Conservation (phyloP, 2,113 vertebrate genomes). For the Camelus dromedarius region DNA sequence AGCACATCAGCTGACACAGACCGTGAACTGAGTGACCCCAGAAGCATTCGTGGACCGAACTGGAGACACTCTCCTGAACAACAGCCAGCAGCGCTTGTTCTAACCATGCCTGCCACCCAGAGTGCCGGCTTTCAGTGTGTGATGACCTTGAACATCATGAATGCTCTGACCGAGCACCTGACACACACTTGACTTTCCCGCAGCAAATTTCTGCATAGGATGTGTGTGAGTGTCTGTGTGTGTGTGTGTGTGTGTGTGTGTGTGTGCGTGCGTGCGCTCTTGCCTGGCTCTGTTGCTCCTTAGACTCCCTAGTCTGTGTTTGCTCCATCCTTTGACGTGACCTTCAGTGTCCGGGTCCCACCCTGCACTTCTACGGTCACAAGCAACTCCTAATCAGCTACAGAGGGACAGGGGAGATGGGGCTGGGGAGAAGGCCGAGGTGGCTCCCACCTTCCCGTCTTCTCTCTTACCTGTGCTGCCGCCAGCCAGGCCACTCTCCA, state of each 20-base stretch:
- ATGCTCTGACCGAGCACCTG: neutral
- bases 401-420: accelerated
- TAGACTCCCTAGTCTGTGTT: neutral
- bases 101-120: neutral
- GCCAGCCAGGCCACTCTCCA: constrained; percentile 36
- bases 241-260: too few relatives aligned
- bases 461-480: constrained; percentile 55
- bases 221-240: neutral
- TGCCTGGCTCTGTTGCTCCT: neutral
- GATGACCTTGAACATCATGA: accelerated
- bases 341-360: neutral
- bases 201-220: neutral
- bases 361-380: neutral
- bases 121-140: neutral
- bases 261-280: accelerated
- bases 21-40: neutral
- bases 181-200: neutral
- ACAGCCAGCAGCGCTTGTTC: neutral
- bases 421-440: accelerated
- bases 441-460: neutral
- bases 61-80: neutral
- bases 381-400: neutral
- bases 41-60: neutral
- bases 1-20: neutral
- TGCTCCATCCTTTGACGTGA: neutral